A percentile compares a stretch with the other conserved stretches of the same genome.
Evolutionary conservation across 1,140 invertebrate species (phyloP).

Genomic region (Andrena cerasifolii): DNA sequence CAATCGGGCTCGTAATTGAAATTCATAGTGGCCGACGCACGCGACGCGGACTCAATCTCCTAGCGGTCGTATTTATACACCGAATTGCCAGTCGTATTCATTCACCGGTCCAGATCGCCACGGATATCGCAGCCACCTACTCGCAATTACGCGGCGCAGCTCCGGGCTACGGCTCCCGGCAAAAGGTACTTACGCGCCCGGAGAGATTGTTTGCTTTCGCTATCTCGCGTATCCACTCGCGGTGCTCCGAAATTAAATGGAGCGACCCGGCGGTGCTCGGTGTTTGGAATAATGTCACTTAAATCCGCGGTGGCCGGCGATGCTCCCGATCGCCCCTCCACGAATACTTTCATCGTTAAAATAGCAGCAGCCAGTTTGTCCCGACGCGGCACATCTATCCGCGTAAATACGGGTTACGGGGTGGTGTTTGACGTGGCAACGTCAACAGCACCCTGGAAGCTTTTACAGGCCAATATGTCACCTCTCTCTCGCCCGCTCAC

Average conservation of each 20-base stretch:
- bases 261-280: background rate
- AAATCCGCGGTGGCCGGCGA: background rate
- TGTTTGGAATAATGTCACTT: constrained; percentile 23
- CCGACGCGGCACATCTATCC: background rate
- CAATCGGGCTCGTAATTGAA: background rate
- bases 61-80: no score
- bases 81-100: no score
- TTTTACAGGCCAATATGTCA: constrained; percentile 53
- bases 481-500: constrained; percentile 44
- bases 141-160: no score
- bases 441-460: constrained; percentile 39
- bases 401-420: constrained; percentile 21
- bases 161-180: no score
- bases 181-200: no score
- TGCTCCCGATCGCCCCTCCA: background rate
- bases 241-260: background rate
- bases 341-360: constrained; percentile 16
- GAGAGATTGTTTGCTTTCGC: no score
- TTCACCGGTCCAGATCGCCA: no score
- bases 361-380: background rate
- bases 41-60: no score
- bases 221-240: background rate
- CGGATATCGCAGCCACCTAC: no score
- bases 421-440: constrained; percentile 44
- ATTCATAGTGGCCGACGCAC: background rate